A percentile compares a stretch with the other conserved stretches of the same genome.
Conservation (phyloP, 2,113 vertebrate species). For the Xiphophorus maculatus region DNA sequence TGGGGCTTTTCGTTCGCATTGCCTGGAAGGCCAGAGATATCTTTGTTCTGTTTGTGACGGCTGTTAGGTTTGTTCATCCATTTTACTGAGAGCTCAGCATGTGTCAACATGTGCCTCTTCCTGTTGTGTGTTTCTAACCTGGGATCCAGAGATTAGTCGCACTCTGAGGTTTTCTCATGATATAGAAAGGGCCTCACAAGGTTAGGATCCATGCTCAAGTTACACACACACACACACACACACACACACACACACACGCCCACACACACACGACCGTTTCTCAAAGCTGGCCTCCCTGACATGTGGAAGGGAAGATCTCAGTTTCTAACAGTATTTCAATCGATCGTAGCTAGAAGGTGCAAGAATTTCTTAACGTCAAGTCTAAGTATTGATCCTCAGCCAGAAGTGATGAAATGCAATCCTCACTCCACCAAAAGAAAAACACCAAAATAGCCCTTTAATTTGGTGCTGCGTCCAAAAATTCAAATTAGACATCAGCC, state of each 20-base stretch:
- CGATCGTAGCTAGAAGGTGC: no score
- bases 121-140: conserved; percentile 38
- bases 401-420: no score
- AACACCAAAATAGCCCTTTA: no score
- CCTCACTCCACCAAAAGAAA: no score
- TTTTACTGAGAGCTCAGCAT: conserved; percentile 52
- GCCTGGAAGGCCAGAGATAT: conserved; percentile 10
- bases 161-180: conserved; percentile 38
- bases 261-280: neutral
- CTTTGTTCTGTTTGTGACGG: conserved; percentile 30
- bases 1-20: conserved; percentile 19
- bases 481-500: no score
- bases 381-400: no score
- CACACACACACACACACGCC: no score
- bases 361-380: no score
- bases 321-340: neutral
- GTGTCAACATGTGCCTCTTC: conserved; percentile 47
- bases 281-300: neutral
- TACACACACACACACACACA: neutral
- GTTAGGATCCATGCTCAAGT: conserved; percentile 9
- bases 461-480: no score
- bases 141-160: conserved; percentile 30
- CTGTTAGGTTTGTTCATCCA: conserved; percentile 6
- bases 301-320: neutral
- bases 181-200: conserved; percentile 40